Conservation (phyloP, 2,113 vertebrate species). For the Mastomys natalensis region DNA sequence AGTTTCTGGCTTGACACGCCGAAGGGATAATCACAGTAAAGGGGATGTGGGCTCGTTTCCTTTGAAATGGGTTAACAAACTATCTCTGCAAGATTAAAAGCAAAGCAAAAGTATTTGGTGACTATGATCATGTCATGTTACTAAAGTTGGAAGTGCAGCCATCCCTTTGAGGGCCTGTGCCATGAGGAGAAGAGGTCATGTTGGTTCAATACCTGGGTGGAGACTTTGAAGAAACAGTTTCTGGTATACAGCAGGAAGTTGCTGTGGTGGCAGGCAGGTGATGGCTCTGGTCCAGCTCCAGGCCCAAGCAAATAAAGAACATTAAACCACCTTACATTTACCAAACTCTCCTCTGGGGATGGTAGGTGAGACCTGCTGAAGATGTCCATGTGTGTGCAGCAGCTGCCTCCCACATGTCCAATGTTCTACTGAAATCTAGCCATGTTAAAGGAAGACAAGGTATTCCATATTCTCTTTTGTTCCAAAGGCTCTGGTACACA, state of each 20-base stretch:
- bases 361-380: not conserved
- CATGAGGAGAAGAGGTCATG: constrained; percentile 1
- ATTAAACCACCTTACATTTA: not conserved
- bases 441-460: not conserved
- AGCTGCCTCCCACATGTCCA: not conserved
- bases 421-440: not conserved
- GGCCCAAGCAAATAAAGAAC: constrained; percentile 62
- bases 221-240: constrained; percentile 63
- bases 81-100: constrained; percentile 27
- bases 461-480: not conserved
- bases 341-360: not conserved
- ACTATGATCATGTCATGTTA: not conserved
- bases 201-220: constrained; percentile 11
- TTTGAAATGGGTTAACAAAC: not conserved
- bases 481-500: not conserved
- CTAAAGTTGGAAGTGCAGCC: not conserved
- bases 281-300: constrained; percentile 38
- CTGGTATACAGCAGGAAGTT: constrained; percentile 53
- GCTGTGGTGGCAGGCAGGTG: constrained; percentile 33
- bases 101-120: constrained; percentile 14
- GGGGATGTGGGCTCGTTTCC: constrained; percentile 4
- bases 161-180: not conserved
- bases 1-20: not conserved
- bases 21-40: not conserved
- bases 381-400: not conserved